Conservation (phyloP, 2,113 vertebrate genomes). For the Bufo bufo region DNA sequence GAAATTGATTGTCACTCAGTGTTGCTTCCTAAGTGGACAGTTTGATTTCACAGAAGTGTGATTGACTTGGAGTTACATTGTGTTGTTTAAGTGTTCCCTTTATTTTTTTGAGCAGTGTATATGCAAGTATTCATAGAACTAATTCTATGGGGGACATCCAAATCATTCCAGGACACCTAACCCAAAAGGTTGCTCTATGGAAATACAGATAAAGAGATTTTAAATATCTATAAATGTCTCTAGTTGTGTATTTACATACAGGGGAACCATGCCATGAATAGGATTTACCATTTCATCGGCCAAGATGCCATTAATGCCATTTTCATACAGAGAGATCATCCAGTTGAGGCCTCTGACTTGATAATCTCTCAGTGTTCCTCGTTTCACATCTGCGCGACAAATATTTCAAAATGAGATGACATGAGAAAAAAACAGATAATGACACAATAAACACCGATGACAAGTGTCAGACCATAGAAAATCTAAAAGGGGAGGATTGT, state of each 20-base stretch:
- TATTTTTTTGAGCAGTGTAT: too few relatives aligned
- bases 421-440: neutral
- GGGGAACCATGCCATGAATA: neutral
- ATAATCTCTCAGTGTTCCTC: conserved; percentile 85
- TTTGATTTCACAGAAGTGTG: too few relatives aligned
- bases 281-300: conserved; percentile 90
- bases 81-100: too few relatives aligned
- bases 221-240: too few relatives aligned
- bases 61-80: too few relatives aligned
- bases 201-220: too few relatives aligned
- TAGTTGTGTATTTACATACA: neutral
- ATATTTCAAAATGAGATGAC: neutral
- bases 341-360: conserved; percentile 89
- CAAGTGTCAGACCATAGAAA: neutral
- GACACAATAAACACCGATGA: neutral
- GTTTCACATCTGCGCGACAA: conserved; percentile 81
- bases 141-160: too few relatives aligned
- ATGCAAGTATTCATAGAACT: too few relatives aligned
- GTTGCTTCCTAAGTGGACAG: too few relatives aligned
- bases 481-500: neutral
- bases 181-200: too few relatives aligned
- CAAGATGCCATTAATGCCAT: conserved; percentile 90
- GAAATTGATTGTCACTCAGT: too few relatives aligned
- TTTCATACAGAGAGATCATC: conserved; percentile 92
- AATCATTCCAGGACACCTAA: too few relatives aligned